Percentiles rank a stretch among this genome's conserved stretches.
Conservation (phyloP, 2,113 vertebrate genomes). For the Syngnathus scovelli region DNA sequence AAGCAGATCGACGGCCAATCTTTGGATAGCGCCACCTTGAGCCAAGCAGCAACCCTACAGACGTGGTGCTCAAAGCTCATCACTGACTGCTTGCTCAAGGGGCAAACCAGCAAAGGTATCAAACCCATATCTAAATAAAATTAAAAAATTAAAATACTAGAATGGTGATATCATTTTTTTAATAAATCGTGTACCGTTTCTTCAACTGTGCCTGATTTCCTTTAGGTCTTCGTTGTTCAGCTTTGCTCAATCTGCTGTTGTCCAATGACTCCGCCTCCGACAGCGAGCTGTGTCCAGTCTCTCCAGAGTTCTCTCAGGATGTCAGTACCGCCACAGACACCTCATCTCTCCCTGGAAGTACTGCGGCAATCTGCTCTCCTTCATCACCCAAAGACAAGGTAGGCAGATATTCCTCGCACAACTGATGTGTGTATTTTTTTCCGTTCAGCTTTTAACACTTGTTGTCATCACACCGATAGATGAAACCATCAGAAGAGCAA, state of each 20-base stretch:
- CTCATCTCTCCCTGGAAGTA: slow-evolving; percentile 67
- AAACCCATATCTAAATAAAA: not conserved
- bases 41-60: slow-evolving; percentile 72
- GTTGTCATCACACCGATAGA: slow-evolving; percentile 27
- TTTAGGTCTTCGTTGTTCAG: slow-evolving; percentile 82
- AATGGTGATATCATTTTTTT: no score
- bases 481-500: slow-evolving; percentile 40
- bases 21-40: slow-evolving; percentile 51
- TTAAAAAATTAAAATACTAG: no score
- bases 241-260: slow-evolving; percentile 82
- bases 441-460: not conserved
- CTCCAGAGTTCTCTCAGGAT: slow-evolving; percentile 60
- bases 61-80: slow-evolving; percentile 84
- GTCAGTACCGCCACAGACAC: slow-evolving; percentile 66
- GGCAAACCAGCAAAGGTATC: slow-evolving; percentile 86
- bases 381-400: slow-evolving; percentile 64
- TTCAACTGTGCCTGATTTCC: slow-evolving; percentile 2
- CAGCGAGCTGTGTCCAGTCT: slow-evolving; percentile 54
- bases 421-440: not conserved
- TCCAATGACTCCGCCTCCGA: slow-evolving; percentile 74
- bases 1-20: slow-evolving; percentile 71
- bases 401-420: not conserved
- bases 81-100: slow-evolving; percentile 88
- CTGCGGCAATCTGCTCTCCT: slow-evolving; percentile 69
- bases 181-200: not conserved